phyloP scores from a whole-genome alignment of 2,888 invertebrate species.

The Drosophila anceps region DNA sequence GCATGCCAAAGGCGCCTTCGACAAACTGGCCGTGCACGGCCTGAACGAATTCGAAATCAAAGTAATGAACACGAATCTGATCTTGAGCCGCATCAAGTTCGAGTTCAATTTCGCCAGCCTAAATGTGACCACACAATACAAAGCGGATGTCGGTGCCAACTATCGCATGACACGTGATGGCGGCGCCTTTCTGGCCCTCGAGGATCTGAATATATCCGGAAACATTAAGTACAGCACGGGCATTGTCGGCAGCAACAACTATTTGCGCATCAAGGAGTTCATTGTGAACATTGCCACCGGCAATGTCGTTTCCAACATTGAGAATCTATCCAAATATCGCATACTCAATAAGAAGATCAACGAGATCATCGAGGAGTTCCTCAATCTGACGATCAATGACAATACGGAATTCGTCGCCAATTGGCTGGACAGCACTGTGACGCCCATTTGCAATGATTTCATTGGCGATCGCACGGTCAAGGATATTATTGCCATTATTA shows the following conservation, averaged over 20 bases:
- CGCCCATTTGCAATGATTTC: constrained; percentile 69
- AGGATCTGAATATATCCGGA: constrained; percentile 67
- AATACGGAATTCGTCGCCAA: constrained; percentile 72
- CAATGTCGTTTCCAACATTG: constrained; percentile 76
- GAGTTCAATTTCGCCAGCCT: constrained; percentile 68
- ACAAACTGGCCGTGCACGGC: constrained; percentile 64
- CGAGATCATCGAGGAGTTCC: constrained; percentile 78
- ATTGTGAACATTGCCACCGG: constrained; percentile 62
- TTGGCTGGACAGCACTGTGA: constrained; percentile 52
- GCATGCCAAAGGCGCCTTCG: constrained; percentile 57
- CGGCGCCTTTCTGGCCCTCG: constrained; percentile 70
- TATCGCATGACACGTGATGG: constrained; percentile 65
- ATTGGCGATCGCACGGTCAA: constrained; percentile 71
- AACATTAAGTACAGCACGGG: constrained; percentile 69
- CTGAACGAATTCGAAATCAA: constrained; percentile 74
- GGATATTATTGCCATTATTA: constrained; percentile 71
- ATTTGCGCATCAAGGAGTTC: constrained; percentile 69
- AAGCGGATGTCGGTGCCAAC: constrained; percentile 56
- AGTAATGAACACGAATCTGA: constrained; percentile 48
- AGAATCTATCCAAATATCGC: constrained; percentile 69
- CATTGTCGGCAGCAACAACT: constrained; percentile 35
- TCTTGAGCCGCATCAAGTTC: constrained; percentile 64
- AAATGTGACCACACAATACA: constrained; percentile 67
- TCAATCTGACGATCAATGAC: constrained; percentile 77
- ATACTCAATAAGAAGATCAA: constrained; percentile 79